Conservation (phyloP, 2,888 invertebrate genomes). For the Drosophila kambysellisi region DNA sequence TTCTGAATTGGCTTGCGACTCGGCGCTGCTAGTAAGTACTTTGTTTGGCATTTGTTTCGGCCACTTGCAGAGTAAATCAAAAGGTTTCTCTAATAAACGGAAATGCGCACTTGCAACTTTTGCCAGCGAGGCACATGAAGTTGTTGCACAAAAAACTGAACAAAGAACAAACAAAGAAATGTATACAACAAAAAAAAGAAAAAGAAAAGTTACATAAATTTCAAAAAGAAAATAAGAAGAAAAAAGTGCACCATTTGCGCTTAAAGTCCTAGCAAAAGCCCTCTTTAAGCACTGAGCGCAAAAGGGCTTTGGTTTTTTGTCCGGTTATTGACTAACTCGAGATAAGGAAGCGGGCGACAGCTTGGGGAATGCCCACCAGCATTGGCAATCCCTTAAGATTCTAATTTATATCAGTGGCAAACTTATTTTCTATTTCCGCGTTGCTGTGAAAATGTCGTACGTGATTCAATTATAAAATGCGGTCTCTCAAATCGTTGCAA, state of each 20-base stretch:
- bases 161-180: background rate
- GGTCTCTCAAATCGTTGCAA: slow-evolving; percentile 84
- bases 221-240: slow-evolving; percentile 24
- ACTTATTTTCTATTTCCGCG: slow-evolving; percentile 78
- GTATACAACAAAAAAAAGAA: slow-evolving; percentile 6
- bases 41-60: slow-evolving; percentile 72
- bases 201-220: slow-evolving; percentile 61
- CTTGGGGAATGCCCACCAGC: slow-evolving; percentile 13
- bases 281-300: slow-evolving; percentile 36
- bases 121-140: slow-evolving; percentile 43
- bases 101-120: slow-evolving; percentile 71
- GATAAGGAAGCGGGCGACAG: slow-evolving; percentile 17
- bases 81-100: slow-evolving; percentile 72
- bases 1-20: slow-evolving; percentile 39
- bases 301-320: slow-evolving; percentile 16
- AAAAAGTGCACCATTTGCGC: slow-evolving; percentile 30
- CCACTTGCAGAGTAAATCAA: slow-evolving; percentile 75
- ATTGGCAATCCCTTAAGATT: slow-evolving; percentile 77
- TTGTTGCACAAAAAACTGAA: slow-evolving; percentile 36
- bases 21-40: slow-evolving; percentile 33
- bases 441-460: slow-evolving; percentile 82
- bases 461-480: slow-evolving; percentile 85
- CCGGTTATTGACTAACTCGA: slow-evolving; percentile 69
- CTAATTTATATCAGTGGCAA: slow-evolving; percentile 79
- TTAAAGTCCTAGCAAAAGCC: slow-evolving; percentile 43